Base-by-base conservation (phyloP, 37 sponge, comb jelly and placozoan genomes). In the Dysidea cf. avara region DNA sequence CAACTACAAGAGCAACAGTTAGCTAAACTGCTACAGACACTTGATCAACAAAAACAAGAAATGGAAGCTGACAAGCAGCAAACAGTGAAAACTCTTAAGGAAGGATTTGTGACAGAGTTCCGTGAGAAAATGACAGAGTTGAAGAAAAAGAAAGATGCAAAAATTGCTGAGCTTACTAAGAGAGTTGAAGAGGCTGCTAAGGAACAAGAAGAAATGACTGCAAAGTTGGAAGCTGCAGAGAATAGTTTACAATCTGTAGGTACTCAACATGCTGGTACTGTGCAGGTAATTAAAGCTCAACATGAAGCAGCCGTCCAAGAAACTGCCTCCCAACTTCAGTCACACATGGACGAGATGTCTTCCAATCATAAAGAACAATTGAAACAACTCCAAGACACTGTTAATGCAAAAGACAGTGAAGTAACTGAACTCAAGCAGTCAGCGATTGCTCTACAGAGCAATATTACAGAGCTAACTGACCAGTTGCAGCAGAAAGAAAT, bases 131-230 rank as follows among this genome's bases (percentile, higher is more conserved):
- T 52, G 53, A 16, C 62, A 18, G 7, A 2, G 2, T 75, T 17
- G 53, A 61, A 47, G 76, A 75, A 54, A 75, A 51, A 62, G 32
- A 63, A 34, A 5, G 53, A 33, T 14, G 49, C 13, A 53, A 68
- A 47, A 68, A 14, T 33, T 9, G 32, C 32, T 61, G 3, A 2
- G 31, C 6, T 33, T 13, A 49, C 13, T 13, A 49, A 16, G 16
- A 16, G 16, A 61, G 62, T 3, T 61, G 58, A 56, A 13, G 6
- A 56, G 18, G 18, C 18, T 56, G 58, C 7, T 67, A 51, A 13
- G 17, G 58, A 56, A 56, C 28, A 29, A 56, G 9, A 56, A 56
- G 43, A 7, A 18, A 39, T 9, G 31, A 17, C 40, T 51, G 2
- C 47, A 62, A 17, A 64, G 28, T 64, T 18, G 36, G 39, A 3